These are phyloP conservation scores for Heliconius ismenius DNA, from an alignment of 2,888 invertebrate genomes.

Conservation along the genomic window DNA sequence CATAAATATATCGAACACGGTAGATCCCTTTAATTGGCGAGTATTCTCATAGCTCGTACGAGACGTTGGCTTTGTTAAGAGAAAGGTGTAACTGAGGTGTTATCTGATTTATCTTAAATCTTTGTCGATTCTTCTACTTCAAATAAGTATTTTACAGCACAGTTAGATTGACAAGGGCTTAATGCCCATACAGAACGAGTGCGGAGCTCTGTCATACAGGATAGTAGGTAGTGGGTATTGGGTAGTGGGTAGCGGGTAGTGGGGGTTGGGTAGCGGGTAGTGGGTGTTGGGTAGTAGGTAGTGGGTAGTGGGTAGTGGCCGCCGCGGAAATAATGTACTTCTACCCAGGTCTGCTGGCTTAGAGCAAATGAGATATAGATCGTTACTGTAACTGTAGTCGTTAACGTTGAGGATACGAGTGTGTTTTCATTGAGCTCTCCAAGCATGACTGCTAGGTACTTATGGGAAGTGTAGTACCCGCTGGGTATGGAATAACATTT, in stretches of 20 bases:
- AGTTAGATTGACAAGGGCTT: not conserved
- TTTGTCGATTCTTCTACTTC: not conserved
- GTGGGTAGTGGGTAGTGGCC: no score
- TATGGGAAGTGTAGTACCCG: not conserved
- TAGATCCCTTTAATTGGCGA: slow-evolving; percentile 6
- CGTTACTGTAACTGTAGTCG: not conserved
- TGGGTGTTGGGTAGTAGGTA: no score
- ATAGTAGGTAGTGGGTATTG: not conserved
- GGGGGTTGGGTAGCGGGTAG: not conserved
- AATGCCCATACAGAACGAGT: slow-evolving; percentile 19
- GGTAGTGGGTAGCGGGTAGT: no score
- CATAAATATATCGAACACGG: slow-evolving; percentile 10
- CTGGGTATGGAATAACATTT: not conserved
- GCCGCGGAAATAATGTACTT: not conserved
- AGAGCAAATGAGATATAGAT: not conserved
- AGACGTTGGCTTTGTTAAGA: not conserved
- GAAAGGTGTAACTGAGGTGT: slow-evolving; percentile 4
- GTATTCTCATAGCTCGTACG: not conserved
- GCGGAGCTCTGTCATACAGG: slow-evolving; percentile 10
- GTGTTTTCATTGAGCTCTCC: not conserved
- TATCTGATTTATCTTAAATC: slow-evolving; percentile 11
- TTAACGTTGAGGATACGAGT: not conserved
- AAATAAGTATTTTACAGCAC: not conserved
- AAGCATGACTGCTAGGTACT: not conserved
- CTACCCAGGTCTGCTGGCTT: not conserved